Percentiles rank a stretch among this genome's conserved stretches.
Evolutionary conservation across 2,797 vertebrate genomes (phyloP).

Genomic region (Spondyliosoma cantharus): DNA sequence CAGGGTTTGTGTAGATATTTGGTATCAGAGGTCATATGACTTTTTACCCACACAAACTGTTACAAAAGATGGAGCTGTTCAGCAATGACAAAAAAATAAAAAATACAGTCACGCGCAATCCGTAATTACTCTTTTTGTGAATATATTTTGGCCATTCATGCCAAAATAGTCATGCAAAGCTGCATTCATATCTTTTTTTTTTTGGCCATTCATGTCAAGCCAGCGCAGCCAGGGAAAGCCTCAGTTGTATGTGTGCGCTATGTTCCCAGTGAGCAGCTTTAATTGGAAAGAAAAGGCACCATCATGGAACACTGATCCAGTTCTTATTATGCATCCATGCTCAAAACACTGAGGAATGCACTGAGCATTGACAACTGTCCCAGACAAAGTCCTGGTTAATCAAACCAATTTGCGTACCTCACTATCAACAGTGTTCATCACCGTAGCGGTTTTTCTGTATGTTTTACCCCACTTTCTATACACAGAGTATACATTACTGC

Average conservation of each 20-base stretch:
- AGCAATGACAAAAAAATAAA: constrained; percentile 2
- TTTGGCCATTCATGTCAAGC: not conserved
- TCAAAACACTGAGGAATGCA: constrained; percentile 1
- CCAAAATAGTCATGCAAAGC: not conserved
- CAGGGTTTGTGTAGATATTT: not conserved
- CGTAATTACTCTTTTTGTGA: not conserved
- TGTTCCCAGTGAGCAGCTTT: constrained; percentile 3
- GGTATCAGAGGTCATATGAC: not conserved
- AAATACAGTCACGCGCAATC: not conserved
- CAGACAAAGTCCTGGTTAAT: not conserved
- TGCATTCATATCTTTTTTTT: not conserved
- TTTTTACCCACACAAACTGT: not conserved
- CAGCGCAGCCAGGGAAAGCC: not conserved
- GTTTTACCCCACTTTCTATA: constrained; percentile 74
- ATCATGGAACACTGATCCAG: not conserved
- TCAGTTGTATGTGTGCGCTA: not conserved
- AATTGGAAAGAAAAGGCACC: not conserved
- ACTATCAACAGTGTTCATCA: not conserved
- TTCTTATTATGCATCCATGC: not conserved
- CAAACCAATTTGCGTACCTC: not conserved
- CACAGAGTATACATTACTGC: constrained; percentile 74
- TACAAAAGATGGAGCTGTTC: constrained; percentile 1
- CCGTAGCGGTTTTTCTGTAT: constrained; percentile 21
- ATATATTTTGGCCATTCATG: not conserved
- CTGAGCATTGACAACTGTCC: not conserved